phyloP scores from a whole-genome alignment of 2,888 invertebrate species.

The Nephrotoma appendiculata region DNA sequence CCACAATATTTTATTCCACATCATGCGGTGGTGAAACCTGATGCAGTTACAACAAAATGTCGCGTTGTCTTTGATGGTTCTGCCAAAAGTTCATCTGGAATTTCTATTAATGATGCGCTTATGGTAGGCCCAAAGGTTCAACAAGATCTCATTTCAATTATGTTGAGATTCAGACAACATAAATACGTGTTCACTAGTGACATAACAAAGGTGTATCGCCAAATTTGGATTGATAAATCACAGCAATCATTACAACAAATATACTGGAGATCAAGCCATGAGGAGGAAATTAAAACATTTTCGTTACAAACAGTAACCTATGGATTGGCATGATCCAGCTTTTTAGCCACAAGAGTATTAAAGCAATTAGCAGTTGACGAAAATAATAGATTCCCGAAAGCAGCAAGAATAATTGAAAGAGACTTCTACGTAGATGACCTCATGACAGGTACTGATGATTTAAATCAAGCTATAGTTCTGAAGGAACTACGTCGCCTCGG shows the following conservation, averaged over 20 bases:
- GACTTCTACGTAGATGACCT: no score
- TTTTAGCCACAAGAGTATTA: slow-evolving; percentile 13
- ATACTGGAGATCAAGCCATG: not conserved
- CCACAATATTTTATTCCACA: slow-evolving; percentile 13
- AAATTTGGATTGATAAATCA: not conserved
- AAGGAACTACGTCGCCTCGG: not conserved
- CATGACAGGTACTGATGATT: no score
- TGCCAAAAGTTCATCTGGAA: no score
- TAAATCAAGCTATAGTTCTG: not conserved
- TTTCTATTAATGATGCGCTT: no score
- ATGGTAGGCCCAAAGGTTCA: no score
- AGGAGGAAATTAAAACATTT: slow-evolving; percentile 8
- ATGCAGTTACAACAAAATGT: slow-evolving; percentile 6
- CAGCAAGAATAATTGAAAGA: not conserved
- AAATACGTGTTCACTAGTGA: slow-evolving; percentile 9
- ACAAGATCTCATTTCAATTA: no score
- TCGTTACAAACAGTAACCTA: slow-evolving; percentile 14
- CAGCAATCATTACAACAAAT: not conserved
- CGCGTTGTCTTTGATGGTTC: not conserved
- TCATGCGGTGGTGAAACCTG: slow-evolving; percentile 11
- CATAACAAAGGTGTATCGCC: slow-evolving; percentile 6
- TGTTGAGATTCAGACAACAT: slow-evolving; percentile 3
- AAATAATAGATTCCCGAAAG: not conserved
- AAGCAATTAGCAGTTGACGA: slow-evolving; percentile 10
- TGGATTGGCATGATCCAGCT: slow-evolving; percentile 15